These are phyloP conservation scores for Apeltes quadracus DNA, from an alignment of 2,113 vertebrate species.

Conservation along the genomic window DNA sequence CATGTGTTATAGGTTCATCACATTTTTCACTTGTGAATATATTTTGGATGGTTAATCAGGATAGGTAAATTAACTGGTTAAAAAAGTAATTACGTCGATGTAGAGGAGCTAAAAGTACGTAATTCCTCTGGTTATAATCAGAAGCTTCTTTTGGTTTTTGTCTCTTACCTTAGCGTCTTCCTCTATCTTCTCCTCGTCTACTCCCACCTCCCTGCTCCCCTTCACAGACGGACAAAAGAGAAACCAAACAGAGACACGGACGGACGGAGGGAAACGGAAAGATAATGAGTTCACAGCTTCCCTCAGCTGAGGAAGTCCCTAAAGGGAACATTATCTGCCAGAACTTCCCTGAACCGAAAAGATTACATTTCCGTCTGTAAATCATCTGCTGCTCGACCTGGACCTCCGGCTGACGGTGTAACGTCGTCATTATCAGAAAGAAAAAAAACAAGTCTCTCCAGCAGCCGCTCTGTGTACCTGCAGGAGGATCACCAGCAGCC, in stretches of 20 bases:
- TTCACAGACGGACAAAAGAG: conserved; percentile 51
- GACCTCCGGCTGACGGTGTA: conserved; percentile 62
- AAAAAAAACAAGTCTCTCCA: conserved; percentile 39
- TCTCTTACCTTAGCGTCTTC: conserved; percentile 90
- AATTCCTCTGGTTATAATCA: neutral
- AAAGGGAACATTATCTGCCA: conserved; percentile 40
- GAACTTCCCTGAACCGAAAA: neutral
- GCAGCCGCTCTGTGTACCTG: conserved; percentile 82
- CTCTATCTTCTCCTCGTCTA: conserved; percentile 85
- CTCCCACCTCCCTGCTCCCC: conserved; percentile 87
- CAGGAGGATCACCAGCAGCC: conserved; percentile 90
- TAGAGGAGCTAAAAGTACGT: neutral
- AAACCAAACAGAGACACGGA: neutral
- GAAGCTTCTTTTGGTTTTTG: neutral
- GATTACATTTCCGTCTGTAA: conserved; percentile 50
- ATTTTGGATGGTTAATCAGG: neutral
- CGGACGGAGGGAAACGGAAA: conserved; percentile 33
- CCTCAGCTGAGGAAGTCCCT: conserved; percentile 35
- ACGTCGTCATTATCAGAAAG: conserved; percentile 60
- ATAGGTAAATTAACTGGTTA: neutral
- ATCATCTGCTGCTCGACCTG: neutral
- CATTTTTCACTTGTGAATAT: neutral
- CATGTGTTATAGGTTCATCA: neutral
- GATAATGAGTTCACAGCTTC: conserved; percentile 12
- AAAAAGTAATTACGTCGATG: neutral